These are phyloP conservation scores for Amphipyra berbera DNA, from an alignment of 2,888 invertebrate genomes.

Conservation along the genomic window DNA sequence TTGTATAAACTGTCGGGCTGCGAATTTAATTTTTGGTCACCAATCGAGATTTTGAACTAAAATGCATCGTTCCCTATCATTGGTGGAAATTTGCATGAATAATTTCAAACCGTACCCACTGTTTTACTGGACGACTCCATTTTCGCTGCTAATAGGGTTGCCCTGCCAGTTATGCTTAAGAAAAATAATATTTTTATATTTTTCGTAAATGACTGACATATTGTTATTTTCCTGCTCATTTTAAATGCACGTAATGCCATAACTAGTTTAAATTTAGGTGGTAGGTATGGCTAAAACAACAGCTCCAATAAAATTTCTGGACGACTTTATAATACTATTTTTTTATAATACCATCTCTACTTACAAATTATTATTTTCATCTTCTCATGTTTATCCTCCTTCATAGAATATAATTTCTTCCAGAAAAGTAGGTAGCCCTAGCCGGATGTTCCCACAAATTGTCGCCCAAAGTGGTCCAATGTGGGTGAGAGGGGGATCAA, in stretches of 20 bases:
- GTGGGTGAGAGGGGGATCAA: conserved; percentile 29
- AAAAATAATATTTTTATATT: background rate
- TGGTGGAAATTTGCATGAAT: conserved; percentile 71
- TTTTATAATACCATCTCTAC: no score
- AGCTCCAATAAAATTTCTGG: no score
- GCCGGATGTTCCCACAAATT: conserved; percentile 62
- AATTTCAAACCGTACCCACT: conserved; percentile 66
- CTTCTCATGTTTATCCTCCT: background rate
- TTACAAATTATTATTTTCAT: no score
- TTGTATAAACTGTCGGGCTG: conserved; percentile 30
- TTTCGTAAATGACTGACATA: background rate
- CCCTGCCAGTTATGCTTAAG: conserved; percentile 5
- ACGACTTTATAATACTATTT: no score
- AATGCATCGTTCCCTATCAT: conserved; percentile 69
- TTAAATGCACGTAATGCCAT: no score
- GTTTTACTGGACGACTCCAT: conserved; percentile 63
- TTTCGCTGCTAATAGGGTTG: conserved; percentile 48
- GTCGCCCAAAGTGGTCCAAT: conserved; percentile 60
- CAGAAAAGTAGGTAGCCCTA: conserved; percentile 31
- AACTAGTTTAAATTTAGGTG: no score
- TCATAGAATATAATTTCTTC: background rate
- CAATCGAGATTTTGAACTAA: conserved; percentile 61
- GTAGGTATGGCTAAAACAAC: no score
- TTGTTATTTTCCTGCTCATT: no score
- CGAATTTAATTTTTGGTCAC: conserved; percentile 62